Evolutionary conservation across 2,888 invertebrate genomes (phyloP).

Genomic region (Cybosia mesomella): DNA sequence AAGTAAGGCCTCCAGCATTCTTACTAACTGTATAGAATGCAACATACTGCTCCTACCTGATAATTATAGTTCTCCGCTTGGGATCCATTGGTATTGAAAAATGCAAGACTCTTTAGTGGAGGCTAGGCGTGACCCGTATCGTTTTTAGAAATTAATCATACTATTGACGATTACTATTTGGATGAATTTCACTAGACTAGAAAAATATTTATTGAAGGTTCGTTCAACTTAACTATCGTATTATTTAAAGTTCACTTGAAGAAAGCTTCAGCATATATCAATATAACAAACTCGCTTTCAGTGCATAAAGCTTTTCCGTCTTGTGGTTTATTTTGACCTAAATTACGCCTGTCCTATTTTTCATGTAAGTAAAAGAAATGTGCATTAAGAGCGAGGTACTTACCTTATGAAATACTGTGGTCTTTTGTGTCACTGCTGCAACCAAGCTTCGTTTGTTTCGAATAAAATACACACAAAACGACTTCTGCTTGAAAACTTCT

Average conservation of each 20-base stretch:
- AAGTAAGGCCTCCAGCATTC: no score
- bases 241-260: neutral
- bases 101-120: no score
- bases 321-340: slow-evolving; percentile 27
- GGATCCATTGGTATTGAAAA: no score
- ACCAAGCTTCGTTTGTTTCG: slow-evolving; percentile 26
- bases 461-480: slow-evolving; percentile 33
- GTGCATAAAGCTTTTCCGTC: neutral
- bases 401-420: slow-evolving; percentile 50
- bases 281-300: neutral
- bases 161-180: no score
- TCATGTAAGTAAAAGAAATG: slow-evolving; percentile 48
- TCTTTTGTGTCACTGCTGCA: slow-evolving; percentile 46
- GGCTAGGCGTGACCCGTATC: no score
- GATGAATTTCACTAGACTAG: no score
- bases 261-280: neutral
- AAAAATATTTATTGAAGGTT: no score
- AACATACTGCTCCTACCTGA: no score
- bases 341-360: slow-evolving; percentile 43
- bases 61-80: no score
- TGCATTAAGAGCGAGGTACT: slow-evolving; percentile 51
- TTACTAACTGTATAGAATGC: no score
- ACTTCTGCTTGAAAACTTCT: slow-evolving; percentile 23
- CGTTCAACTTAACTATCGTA: neutral
- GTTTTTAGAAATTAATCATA: no score